These are phyloP conservation scores for Acropora tenuis DNA, from an alignment of 64 coral and sea anemone species.

Conservation along the genomic window DNA sequence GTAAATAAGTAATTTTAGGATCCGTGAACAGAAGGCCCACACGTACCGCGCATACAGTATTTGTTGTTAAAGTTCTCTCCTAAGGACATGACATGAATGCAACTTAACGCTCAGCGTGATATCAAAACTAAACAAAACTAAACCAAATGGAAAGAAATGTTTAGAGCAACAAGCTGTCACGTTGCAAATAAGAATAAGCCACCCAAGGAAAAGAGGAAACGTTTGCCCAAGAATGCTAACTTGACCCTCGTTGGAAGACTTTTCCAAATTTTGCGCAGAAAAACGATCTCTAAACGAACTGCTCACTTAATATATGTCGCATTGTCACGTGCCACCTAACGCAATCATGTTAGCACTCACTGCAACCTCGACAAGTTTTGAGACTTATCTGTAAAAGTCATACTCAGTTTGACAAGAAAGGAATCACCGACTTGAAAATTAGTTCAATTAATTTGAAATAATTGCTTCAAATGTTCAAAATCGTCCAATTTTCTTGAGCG, in stretches of 20 bases:
- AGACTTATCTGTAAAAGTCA: too few species aligned
- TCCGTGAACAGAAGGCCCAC: not conserved
- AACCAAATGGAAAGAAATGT: not conserved
- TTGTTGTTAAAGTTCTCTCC: not conserved
- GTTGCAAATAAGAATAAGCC: not conserved
- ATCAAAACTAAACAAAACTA: conserved; percentile 6
- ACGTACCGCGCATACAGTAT: not conserved
- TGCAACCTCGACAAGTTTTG: too few species aligned
- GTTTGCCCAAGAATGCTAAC: too few species aligned
- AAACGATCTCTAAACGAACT: not conserved
- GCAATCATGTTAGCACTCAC: too few species aligned
- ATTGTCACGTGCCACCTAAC: not conserved
- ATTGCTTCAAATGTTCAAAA: too few species aligned
- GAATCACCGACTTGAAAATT: too few species aligned
- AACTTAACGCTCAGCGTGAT: not conserved
- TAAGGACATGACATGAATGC: conserved; percentile 1
- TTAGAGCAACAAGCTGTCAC: not conserved
- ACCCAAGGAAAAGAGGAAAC: not conserved
- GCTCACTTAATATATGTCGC: not conserved
- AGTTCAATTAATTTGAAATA: too few species aligned
- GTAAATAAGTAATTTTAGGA: not conserved
- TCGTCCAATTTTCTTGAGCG: too few species aligned
- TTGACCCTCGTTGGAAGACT: not conserved
- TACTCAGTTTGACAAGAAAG: too few species aligned
- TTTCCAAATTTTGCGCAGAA: too few species aligned